Evolutionary conservation across 2,888 invertebrate species (phyloP).

Genomic region (Caenorhabditis japonica): DNA sequence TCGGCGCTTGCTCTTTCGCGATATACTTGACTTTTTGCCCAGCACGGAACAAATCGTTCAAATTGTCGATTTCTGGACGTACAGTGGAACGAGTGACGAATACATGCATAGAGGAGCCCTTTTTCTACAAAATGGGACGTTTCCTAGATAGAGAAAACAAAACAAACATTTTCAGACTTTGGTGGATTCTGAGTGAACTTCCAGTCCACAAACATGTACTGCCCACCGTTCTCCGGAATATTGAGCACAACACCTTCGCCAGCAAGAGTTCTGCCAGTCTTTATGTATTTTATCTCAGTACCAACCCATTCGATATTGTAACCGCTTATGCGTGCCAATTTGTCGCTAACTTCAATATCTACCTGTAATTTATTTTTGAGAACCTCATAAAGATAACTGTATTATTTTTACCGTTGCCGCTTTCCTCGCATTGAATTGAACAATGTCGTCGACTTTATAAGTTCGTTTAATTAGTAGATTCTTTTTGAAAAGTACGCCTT

Average conservation of each 20-base stretch:
- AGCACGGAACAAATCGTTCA: slow-evolving; percentile 32
- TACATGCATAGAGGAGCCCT: slow-evolving; percentile 16
- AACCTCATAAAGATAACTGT: not conserved
- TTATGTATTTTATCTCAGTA: slow-evolving; percentile 52
- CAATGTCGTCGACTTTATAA: slow-evolving; percentile 44
- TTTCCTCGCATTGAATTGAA: slow-evolving; percentile 30
- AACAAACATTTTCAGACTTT: slow-evolving; percentile 7
- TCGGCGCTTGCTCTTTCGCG: slow-evolving; percentile 56
- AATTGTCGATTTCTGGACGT: slow-evolving; percentile 17
- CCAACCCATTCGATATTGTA: slow-evolving; percentile 29
- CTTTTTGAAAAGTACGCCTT: slow-evolving; percentile 35
- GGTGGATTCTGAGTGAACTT: slow-evolving; percentile 22
- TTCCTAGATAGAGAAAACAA: too few relatives aligned
- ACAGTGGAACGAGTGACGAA: slow-evolving; percentile 20
- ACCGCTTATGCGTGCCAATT: slow-evolving; percentile 5
- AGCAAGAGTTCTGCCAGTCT: slow-evolving; percentile 32
- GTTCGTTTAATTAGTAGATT: not conserved
- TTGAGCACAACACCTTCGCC: slow-evolving; percentile 49
- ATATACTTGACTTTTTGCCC: slow-evolving; percentile 46
- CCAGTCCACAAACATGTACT: slow-evolving; percentile 45
- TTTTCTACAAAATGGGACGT: too few relatives aligned
- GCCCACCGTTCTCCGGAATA: slow-evolving; percentile 26
- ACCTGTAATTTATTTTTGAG: slow-evolving; percentile 6
- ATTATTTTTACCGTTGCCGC: slow-evolving; percentile 28
- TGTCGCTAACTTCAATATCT: slow-evolving; percentile 31